These are phyloP conservation scores for Ochropleura plecta DNA, from an alignment of 2,888 invertebrate genomes.

Conservation along the genomic window DNA sequence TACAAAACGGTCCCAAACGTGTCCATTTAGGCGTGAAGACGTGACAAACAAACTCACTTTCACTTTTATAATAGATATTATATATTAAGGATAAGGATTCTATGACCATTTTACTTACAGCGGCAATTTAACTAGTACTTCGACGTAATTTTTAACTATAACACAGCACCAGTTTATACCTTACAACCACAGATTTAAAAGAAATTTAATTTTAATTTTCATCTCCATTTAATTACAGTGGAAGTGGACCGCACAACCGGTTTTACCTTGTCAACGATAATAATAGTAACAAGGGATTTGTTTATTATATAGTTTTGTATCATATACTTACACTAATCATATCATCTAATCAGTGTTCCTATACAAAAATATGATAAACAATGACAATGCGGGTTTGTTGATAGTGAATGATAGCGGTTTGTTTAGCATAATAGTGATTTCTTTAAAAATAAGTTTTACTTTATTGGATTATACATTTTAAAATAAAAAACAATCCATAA, in stretches of 20 bases:
- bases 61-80: no score
- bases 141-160: not conserved
- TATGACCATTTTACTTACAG: conserved; percentile 8
- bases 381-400: conserved; percentile 27
- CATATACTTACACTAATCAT: conserved; percentile 29
- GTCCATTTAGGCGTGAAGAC: no score
- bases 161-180: conserved; percentile 2
- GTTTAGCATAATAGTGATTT: not conserved
- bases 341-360: conserved; percentile 15
- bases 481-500: no score
- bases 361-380: conserved; percentile 8
- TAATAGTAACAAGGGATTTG: conserved; percentile 14
- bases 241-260: not conserved
- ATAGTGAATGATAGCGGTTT: not conserved
- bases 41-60: no score
- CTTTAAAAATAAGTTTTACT: not conserved
- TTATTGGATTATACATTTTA: no score
- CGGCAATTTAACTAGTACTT: not conserved
- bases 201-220: not conserved
- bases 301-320: not conserved
- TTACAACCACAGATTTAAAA: conserved; percentile 12
- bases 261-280: conserved; percentile 1
- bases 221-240: not conserved
- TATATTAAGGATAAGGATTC: not conserved
- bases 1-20: no score